Evolutionary conservation across 2,888 invertebrate species (phyloP), one percentile per base, ranked within the genome.

Genomic region (Exephanes ischioxanthus): DNA sequence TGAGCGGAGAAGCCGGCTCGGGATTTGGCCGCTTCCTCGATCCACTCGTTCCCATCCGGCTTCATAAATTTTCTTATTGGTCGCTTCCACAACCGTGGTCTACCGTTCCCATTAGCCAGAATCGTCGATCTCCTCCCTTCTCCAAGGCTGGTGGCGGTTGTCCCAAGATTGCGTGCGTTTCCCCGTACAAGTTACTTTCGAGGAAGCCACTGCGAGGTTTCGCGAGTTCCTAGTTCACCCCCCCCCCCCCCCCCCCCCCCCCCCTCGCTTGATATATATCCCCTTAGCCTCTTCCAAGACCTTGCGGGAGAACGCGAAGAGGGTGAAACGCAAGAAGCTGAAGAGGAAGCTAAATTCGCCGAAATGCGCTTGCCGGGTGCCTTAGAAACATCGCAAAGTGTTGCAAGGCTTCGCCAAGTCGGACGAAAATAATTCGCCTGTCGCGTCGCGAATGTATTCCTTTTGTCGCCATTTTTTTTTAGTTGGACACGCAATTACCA

Each of bases 31-130:
- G 77, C 81, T 81, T 84, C 73, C 70, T 84, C 70, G 73, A 73
- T 76, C 30, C 78, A 72, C 83, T 80, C 45, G 45, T 48, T 86
- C 82, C 88, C 87, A 87, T 87, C 86, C 87, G 84, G 87, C 86
- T 88, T 86, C 85, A 87, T 85, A 86, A 86, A 88, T 87, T 88
- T 87, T 88, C 85, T 85, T 85, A 86, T 83, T 84, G 85, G 73
- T 71, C 77, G 80, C 58, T 80, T 84, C 80, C 79, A 78, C 45
- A 48, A 48, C 16, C 72, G 75, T 77, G 72, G 48, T 53, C 71
- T 22, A 14, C 67, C 22, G 58, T 22, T 63, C 66, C 67, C 61
- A 80, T 84, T 84, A 77, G 80, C 72, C 22, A 37, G 58, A 58
- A 66, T 58, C 70, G 66, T 48, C 66, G 41, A 77, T 67, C 72